Evolutionary conservation across 2,888 invertebrate genomes (phyloP), one percentile per base, ranked within the genome.

Genomic region (Limnephilus marmoratus): DNA sequence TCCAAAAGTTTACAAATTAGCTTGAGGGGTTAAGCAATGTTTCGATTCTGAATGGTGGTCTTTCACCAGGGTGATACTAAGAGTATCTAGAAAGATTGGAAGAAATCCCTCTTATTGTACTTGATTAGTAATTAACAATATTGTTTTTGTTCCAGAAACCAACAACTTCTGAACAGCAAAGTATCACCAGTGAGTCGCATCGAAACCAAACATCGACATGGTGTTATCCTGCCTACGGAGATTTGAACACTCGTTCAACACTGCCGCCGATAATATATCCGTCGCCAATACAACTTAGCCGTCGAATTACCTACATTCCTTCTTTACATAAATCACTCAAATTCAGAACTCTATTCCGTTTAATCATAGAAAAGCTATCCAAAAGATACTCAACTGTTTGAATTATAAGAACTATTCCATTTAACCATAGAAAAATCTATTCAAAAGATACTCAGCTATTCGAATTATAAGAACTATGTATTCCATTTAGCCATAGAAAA

Each of bases 151-250:
- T 81, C 80, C 89, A 89, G 89, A 37, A 24, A n/a, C 81, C 68
- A 29, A 29, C 81, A 81, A 89, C 81, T 80, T 37, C 80, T 89
- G 41, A 68, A 81, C 49, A 49, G 49, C 15, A 49, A 68, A 68
- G 18, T 68, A 68, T 68, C 49, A 86, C 45, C 83, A 68, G 85
- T 85, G 68, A 34, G 68, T 87, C 53, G 31, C 18, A 91, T 80
- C 85, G 91, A 82, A 88, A 87, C 49, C 41, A 87, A 88, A 87
- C 91, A 91, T 91, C 91, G 91, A 87, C 49, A 91, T 91, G 91
- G 87, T 91, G 91, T 41, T 81, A 82, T 87, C 91, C 91, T 86
- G 81, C 91, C 86, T 37, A 81, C 49, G 81, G 41, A 87, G 81
- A 49, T 86, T 45, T 82, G 87, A 82, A 87, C 86, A n/a, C 87